Evolutionary conservation across 2,797 vertebrate species (phyloP), one percentile per base, ranked within the genome.

Genomic region (Ficedula albicollis): DNA sequence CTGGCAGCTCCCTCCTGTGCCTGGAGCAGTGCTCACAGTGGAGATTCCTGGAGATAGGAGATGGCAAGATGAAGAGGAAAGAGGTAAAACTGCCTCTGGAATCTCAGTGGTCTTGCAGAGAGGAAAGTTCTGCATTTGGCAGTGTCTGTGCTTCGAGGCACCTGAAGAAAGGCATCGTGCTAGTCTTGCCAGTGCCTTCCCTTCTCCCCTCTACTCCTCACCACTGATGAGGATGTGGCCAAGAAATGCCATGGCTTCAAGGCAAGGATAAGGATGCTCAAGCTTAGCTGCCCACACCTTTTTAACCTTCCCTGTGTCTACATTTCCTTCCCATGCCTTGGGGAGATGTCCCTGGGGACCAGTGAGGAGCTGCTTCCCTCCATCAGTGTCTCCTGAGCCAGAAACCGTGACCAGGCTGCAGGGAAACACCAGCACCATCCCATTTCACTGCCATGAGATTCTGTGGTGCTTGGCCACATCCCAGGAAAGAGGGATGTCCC

Each of bases 361-460:
- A 72, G 7, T 18, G 54, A 60, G 41, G 73, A 86, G 34, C 52
- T 66, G n/a, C 60, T 66, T 79, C n/a, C 39, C 21, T 69, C 34
- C 2, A 7, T 22, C 89, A 94, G 34, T 16, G 12, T 80, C 55
- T 69, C 25, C 22, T 0, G 0, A 73, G 18, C 13, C 30, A 81
- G 66, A 85, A 67, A 51, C 3, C 2, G 22, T 12, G 26, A 59
- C 46, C 1, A 5, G 52, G 30, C 32, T 55, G 34, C 1, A 8
- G 44, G 21, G 15, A 48, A 68, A 36, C 18, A 26, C 8, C 0
- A 0, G 1, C 13, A 15, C 27, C 10, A 1, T 73, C 36, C 41
- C 3, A 2, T 44, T 32, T 63, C 5, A 3, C 41, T 87, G 38
- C 66, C 0, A 0, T 13, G 60, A 38, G 44, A 13, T 8, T 11